phyloP scores from a whole-genome alignment of 2,888 invertebrate genomes.

The Melieria omissa region DNA sequence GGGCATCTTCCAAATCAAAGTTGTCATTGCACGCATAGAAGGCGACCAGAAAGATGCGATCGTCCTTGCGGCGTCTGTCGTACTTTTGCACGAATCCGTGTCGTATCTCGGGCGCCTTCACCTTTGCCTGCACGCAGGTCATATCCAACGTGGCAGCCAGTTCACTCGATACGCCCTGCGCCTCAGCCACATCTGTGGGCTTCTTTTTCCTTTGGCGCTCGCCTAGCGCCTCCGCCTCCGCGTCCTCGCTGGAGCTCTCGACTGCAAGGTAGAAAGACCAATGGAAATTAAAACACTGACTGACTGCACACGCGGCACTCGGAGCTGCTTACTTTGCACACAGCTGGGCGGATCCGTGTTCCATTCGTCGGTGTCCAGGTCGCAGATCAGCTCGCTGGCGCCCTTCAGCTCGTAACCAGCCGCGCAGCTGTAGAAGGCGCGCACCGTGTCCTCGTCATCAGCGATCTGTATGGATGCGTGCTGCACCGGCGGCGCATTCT shows the following conservation, averaged over 20 bases:
- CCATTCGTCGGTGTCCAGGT: constrained; percentile 63
- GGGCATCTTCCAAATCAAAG: constrained; percentile 67
- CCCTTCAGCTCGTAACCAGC: constrained; percentile 59
- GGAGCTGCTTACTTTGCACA: constrained; percentile 38
- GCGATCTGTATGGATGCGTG: constrained; percentile 54
- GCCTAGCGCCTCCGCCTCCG: constrained; percentile 6
- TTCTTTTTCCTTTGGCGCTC: constrained; percentile 50
- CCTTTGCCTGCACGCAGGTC: constrained; percentile 62
- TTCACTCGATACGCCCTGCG: constrained; percentile 54
- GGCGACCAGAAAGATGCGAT: constrained; percentile 70
- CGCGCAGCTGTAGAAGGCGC: constrained; percentile 59
- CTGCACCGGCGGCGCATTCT: constrained; percentile 58
- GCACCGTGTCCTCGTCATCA: constrained; percentile 59
- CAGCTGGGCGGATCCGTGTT: constrained; percentile 61
- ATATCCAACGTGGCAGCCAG: constrained; percentile 60
- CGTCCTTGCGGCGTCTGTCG: constrained; percentile 60
- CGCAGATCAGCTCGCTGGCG: constrained; percentile 55
- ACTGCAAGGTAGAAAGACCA: neutral
- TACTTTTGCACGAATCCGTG: constrained; percentile 63
- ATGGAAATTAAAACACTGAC: neutral
- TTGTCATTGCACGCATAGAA: constrained; percentile 70
- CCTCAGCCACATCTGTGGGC: constrained; percentile 57
- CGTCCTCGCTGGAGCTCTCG: constrained; percentile 43
- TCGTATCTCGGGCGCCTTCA: constrained; percentile 63
- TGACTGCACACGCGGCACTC: neutral